phyloP scores from a whole-genome alignment of 1,140 invertebrate species.

The Drosophila orosa region DNA sequence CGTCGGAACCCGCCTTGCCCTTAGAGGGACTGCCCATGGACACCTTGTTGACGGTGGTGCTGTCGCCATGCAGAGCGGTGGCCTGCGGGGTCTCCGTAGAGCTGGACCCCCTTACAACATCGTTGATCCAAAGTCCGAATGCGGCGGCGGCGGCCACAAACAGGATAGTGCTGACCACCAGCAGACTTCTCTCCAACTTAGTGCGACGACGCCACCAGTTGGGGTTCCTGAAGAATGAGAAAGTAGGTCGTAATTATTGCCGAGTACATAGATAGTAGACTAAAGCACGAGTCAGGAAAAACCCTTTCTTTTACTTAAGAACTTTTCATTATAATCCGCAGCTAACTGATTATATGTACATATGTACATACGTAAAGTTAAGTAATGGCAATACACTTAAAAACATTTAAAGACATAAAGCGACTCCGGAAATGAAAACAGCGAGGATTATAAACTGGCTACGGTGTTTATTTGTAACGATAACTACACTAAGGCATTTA shows the following conservation, averaged over 20 bases:
- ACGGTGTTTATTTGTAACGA: background rate
- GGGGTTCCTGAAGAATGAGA: conserved; percentile 88
- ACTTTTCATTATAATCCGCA: background rate
- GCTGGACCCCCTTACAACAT: conserved; percentile 32
- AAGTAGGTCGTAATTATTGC: background rate
- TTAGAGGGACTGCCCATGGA: conserved; percentile 20
- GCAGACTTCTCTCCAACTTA: conserved; percentile 90
- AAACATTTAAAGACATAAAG: background rate
- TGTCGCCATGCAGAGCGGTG: conserved; percentile 60
- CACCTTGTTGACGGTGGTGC: conserved; percentile 62
- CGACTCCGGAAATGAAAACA: background rate
- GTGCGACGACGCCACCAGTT: conserved; percentile 94
- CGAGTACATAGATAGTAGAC: too few relatives aligned
- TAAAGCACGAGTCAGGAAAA: background rate
- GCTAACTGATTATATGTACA: background rate
- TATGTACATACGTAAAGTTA: too few relatives aligned
- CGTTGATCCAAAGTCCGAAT: conserved; percentile 87
- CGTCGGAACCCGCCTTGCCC: conserved; percentile 27
- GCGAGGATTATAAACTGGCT: background rate
- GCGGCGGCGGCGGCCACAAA: conserved; percentile 88
- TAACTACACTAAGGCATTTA: too few relatives aligned
- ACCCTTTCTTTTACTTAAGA: background rate
- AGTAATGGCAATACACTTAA: background rate
- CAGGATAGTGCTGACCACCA: conserved; percentile 87
- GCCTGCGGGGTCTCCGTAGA: conserved; percentile 43